Evolutionary conservation across 2,113 vertebrate species (phyloP).

Genomic region (Sphaerodactylus townsendi): DNA sequence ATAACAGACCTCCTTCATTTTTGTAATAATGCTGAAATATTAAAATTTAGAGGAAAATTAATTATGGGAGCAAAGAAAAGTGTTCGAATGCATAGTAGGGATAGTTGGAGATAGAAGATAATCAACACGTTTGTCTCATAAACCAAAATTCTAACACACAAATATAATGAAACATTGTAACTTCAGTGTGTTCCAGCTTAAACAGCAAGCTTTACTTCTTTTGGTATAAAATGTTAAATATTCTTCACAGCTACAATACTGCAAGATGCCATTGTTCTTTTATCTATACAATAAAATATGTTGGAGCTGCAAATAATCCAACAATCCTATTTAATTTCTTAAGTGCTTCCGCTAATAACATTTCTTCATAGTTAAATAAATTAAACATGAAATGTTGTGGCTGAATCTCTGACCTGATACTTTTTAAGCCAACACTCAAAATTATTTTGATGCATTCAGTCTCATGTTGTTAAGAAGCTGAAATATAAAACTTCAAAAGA

Average conservation of each 20-base stretch:
- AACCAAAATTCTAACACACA: neutral
- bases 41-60: neutral
- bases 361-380: conserved; percentile 73
- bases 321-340: conserved; percentile 75
- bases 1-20: neutral
- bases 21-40: neutral
- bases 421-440: conserved; percentile 34
- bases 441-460: conserved; percentile 67
- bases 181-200: neutral
- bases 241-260: conserved; percentile 12
- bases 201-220: neutral
- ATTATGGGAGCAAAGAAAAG: neutral
- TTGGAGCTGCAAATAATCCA: conserved; percentile 52
- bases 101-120: too few relatives aligned
- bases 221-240: neutral
- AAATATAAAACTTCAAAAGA: conserved; percentile 50
- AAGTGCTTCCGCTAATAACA: conserved; percentile 71
- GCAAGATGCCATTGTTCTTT: conserved; percentile 40
- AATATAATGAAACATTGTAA: neutral
- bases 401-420: conserved; percentile 54
- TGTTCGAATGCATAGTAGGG: too few relatives aligned
- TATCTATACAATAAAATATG: conserved; percentile 49
- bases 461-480: conserved; percentile 65
- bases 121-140: too few relatives aligned
- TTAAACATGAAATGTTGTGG: conserved; percentile 68